Conservation (phyloP, 2,113 vertebrate genomes). For the Mastomys natalensis region DNA sequence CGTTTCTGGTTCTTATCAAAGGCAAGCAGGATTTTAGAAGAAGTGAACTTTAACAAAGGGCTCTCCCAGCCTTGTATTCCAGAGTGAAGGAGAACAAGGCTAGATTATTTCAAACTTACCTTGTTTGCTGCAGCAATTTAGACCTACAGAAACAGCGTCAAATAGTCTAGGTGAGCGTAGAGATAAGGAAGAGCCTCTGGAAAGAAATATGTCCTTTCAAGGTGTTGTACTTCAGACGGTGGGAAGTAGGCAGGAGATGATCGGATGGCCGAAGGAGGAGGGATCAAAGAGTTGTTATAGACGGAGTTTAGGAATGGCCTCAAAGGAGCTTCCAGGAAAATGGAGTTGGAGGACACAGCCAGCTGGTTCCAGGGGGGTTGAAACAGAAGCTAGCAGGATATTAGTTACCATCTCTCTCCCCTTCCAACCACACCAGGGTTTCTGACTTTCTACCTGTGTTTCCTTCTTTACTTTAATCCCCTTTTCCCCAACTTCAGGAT, state of each 20-base stretch:
- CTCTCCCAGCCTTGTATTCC: background rate
- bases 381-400: background rate
- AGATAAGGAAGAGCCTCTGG: background rate
- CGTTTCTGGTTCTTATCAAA: constrained; percentile 58
- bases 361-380: accelerated
- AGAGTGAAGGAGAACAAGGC: constrained; percentile 43
- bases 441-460: background rate
- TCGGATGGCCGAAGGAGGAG: background rate
- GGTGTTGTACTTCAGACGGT: accelerated
- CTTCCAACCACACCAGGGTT: accelerated
- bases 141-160: background rate
- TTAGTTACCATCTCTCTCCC: accelerated
- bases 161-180: background rate
- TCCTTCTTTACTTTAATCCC: background rate
- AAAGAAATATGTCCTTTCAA: accelerated
- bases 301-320: background rate
- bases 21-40: constrained; percentile 6
- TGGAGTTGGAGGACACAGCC: background rate
- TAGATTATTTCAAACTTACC: background rate
- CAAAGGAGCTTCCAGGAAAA: background rate
- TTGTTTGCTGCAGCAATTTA: background rate
- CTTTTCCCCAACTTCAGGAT: too few species aligned
- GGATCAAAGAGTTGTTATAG: background rate
- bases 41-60: background rate
- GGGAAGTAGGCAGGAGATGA: background rate